These are phyloP conservation scores for Trichomycterus rosablanca DNA, from an alignment of 2,113 vertebrate species.

Conservation along the genomic window DNA sequence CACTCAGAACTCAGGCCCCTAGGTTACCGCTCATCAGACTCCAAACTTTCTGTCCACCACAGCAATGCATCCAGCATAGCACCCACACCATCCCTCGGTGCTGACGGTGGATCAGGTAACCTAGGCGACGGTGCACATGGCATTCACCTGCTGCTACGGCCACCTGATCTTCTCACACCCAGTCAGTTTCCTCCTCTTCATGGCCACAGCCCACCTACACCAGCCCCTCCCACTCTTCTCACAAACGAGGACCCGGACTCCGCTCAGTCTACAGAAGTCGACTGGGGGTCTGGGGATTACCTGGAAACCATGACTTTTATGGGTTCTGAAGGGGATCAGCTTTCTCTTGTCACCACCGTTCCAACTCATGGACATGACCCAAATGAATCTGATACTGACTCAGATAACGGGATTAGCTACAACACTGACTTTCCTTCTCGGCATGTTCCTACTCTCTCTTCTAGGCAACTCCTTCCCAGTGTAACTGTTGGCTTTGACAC, in stretches of 20 bases:
- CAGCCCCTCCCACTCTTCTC: conserved; percentile 64
- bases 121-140: conserved; percentile 65
- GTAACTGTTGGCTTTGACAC: conserved; percentile 59
- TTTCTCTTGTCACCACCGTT: conserved; percentile 59
- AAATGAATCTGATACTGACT: conserved; percentile 43
- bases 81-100: conserved; percentile 35
- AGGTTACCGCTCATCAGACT: conserved; percentile 12
- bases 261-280: conserved; percentile 63
- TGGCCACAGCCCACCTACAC: conserved; percentile 60
- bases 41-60: conserved; percentile 40
- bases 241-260: conserved; percentile 50
- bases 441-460: conserved; percentile 53
- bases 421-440: conserved; percentile 58
- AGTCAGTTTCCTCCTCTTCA: conserved; percentile 64
- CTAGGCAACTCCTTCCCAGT: conserved; percentile 41
- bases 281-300: conserved; percentile 80
- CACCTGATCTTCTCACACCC: conserved; percentile 62
- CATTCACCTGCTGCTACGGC: conserved; percentile 68
- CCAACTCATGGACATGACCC: conserved; percentile 62
- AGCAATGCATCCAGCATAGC: conserved; percentile 37
- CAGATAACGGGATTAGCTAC: conserved; percentile 51
- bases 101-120: conserved; percentile 37
- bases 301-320: conserved; percentile 73
- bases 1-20: conserved; percentile 22
- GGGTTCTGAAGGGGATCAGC: conserved; percentile 63